phyloP scores from a whole-genome alignment of 1,140 invertebrate genomes.

The Babylonia areolata region DNA sequence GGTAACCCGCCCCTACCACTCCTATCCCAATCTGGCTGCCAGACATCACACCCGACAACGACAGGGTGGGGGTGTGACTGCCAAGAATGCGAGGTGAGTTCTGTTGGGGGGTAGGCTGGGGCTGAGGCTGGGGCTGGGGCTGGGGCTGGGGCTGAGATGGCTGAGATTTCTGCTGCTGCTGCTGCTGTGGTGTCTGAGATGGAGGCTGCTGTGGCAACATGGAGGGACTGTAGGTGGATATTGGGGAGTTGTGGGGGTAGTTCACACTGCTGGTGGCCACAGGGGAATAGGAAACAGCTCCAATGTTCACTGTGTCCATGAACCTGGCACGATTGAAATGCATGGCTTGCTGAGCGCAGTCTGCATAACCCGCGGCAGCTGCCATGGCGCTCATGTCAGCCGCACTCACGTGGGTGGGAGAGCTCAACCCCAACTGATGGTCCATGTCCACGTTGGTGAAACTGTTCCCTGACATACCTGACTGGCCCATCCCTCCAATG shows the following conservation, averaged over 20 bases:
- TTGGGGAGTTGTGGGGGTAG: conserved; percentile 44
- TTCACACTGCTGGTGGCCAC: conserved; percentile 77
- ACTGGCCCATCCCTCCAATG: conserved; percentile 56
- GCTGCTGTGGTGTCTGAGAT: conserved; percentile 69
- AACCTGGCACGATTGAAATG: conserved; percentile 51
- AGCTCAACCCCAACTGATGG: conserved; percentile 89
- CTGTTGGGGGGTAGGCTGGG: conserved; percentile 30
- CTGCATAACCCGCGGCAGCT: conserved; percentile 71
- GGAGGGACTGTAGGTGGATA: conserved; percentile 46
- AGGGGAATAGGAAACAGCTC: conserved; percentile 67
- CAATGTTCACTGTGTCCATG: conserved; percentile 66
- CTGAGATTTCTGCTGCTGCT: conserved; percentile 58
- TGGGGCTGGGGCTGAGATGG: conserved; percentile 43
- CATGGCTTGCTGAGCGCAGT: conserved; percentile 70
- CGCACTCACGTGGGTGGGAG: conserved; percentile 89
- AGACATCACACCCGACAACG: background rate
- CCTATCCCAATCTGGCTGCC: background rate
- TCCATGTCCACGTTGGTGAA: conserved; percentile 83
- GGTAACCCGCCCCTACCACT: conserved; percentile 57
- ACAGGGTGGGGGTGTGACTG: conserved; percentile 53
- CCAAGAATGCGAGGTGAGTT: conserved; percentile 37
- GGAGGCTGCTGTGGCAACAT: conserved; percentile 65
- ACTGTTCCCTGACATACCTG: too few relatives aligned
- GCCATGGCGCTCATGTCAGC: conserved; percentile 83
- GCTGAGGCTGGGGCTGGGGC: conserved; percentile 42